Base-by-base conservation (phyloP, 2,888 invertebrate species). In the Sepiola atlantica region DNA sequence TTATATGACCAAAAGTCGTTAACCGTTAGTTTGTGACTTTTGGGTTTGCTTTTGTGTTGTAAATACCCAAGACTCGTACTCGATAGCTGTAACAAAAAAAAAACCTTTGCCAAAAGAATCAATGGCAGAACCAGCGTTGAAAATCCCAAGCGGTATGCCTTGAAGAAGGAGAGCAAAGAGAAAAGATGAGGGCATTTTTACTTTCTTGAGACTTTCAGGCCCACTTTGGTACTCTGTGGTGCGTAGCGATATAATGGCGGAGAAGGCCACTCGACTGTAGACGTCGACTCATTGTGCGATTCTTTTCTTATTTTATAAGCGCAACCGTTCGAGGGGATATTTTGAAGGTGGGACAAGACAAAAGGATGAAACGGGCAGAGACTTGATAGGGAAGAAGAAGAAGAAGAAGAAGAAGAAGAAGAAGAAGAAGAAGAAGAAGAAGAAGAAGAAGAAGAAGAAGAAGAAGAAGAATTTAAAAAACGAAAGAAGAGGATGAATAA, bases 181-280 rank as follows among this genome's bases (percentile, higher is more conserved):
- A 16, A n/a, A 77, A n/a, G 32, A n/a, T n/a, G 16, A n/a, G 77
- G 32, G 77, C 1, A 77, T 77, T 32, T 77, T 77, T 77, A 77
- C 77, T 77, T 77, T 77, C 77, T 77, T 77, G n/a, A 77, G n/a
- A 77, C 77, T n/a, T 77, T 77, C 77, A n/a, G 77, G 77, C 77
- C 77, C 77, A 77, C 77, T 77, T 77, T 77, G 77, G 77, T n/a
- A 77, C 77, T 16, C 77, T 77, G 77, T 32, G 77, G n/a, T 77
- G 77, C 77, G 77, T 77, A 77, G n/a, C 32, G n/a, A 18, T 77
- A 77, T 77, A 77, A 77, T 77, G 77, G 77, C n/a, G n/a, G 32
- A 14, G 77, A 77, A 32, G 3, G 77, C n/a, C 18, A 77, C 77
- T 77, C 77, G 21, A 77, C n/a, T 77, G 77, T n/a, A n/a, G n/a